Conservation (phyloP, 2,797 vertebrate genomes). For the Benthosema pterotum region DNA sequence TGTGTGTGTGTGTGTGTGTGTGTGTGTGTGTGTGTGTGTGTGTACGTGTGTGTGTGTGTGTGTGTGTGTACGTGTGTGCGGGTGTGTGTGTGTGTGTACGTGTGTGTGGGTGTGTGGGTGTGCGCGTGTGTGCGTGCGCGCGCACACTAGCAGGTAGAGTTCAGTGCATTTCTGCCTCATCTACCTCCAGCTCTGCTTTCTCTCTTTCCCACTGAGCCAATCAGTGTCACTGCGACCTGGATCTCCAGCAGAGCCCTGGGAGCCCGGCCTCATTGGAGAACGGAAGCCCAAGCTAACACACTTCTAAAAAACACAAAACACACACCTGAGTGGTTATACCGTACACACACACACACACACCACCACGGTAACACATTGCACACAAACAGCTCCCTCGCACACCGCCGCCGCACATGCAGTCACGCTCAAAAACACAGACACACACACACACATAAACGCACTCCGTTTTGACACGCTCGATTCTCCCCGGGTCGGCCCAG, state of each 20-base stretch:
- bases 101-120: neutral
- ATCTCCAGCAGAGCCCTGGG: constrained; percentile 62
- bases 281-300: constrained; percentile 19
- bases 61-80: neutral
- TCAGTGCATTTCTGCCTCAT: constrained; percentile 74
- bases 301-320: constrained; percentile 7
- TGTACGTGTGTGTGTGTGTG: constrained; percentile 22
- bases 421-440: constrained; percentile 36
- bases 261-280: constrained; percentile 55
- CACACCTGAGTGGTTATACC: too few species aligned
- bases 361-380: constrained; percentile 24
- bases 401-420: neutral
- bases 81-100: constrained; percentile 9
- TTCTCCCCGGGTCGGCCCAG: constrained; percentile 36
- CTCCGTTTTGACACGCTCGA: constrained; percentile 23
- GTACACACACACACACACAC: constrained; percentile 1
- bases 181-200: constrained; percentile 53
- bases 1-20: too few species aligned
- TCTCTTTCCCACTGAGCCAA: constrained; percentile 73
- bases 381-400: neutral
- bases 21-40: too few species aligned
- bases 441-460: constrained; percentile 29
- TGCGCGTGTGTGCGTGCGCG: constrained; percentile 8
- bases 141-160: constrained; percentile 46
- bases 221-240: constrained; percentile 66